phyloP scores from a whole-genome alignment of 1,140 invertebrate species.

The Caenorhabditis tropicalis region DNA sequence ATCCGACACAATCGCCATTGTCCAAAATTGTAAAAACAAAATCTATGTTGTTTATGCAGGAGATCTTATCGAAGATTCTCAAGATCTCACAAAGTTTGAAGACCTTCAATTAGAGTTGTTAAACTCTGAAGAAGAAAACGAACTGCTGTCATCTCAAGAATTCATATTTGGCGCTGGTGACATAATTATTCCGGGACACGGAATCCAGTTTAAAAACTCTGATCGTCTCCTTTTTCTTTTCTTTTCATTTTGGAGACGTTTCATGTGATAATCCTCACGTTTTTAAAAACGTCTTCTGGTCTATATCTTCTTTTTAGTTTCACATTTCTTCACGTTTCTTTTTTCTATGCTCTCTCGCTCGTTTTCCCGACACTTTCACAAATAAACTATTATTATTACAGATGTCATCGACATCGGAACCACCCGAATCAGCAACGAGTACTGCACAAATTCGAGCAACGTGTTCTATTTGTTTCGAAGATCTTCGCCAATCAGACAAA shows the following conservation, averaged over 20 bases:
- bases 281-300: background rate
- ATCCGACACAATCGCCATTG: background rate
- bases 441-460: background rate
- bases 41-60: background rate
- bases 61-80: constrained; percentile 12
- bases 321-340: too few species aligned
- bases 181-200: background rate
- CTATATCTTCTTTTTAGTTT: background rate
- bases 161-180: background rate
- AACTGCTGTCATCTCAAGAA: background rate
- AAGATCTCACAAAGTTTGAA: background rate
- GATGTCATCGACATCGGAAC: background rate
- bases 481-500: background rate
- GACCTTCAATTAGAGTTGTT: background rate
- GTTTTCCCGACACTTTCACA: too few species aligned
- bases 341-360: too few species aligned
- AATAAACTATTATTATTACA: background rate
- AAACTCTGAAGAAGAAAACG: background rate
- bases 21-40: background rate
- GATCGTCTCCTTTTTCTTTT: background rate
- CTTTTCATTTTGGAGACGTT: background rate
- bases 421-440: background rate
- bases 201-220: background rate
- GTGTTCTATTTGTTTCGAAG: constrained; percentile 6
- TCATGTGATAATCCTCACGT: background rate